Percentiles rank a stretch among this genome's conserved stretches.
These are phyloP conservation scores for Enteromius viviparus DNA, from an alignment of 2,797 vertebrate genomes.

Conservation along the genomic window DNA sequence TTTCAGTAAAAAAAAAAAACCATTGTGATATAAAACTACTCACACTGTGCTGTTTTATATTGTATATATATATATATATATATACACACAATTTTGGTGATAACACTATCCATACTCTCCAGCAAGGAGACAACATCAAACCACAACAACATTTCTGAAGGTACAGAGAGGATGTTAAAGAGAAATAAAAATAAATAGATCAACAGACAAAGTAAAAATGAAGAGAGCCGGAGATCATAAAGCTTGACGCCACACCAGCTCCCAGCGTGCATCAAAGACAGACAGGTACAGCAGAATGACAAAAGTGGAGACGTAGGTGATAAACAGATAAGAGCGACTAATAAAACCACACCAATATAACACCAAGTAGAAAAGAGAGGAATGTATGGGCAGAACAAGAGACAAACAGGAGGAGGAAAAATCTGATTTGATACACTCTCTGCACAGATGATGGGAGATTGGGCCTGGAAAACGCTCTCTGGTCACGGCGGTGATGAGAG, in stretches of 20 bases:
- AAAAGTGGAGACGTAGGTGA: conserved; percentile 24
- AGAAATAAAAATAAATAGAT: conserved; percentile 39
- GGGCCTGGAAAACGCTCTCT: conserved; percentile 15
- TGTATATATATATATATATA: no score
- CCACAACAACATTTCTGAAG: background rate
- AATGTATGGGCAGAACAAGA: conserved; percentile 32
- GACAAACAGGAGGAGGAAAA: conserved; percentile 46
- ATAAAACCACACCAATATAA: conserved; percentile 37
- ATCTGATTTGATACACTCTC: conserved; percentile 57
- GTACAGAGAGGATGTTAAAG: background rate
- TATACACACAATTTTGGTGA: background rate
- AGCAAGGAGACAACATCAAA: background rate
- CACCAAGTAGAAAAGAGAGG: conserved; percentile 26
- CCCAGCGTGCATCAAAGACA: conserved; percentile 31
- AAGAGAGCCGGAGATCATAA: conserved; percentile 32
- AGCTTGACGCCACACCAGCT: background rate
- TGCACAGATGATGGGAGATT: conserved; percentile 56
- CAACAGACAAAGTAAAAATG: conserved; percentile 15
- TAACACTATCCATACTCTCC: background rate
- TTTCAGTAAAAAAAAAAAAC: background rate
- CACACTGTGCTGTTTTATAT: background rate
- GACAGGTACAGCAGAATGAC: conserved; percentile 9
- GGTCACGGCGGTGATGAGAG: conserved; percentile 43
- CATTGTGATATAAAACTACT: background rate
- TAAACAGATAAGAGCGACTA: conserved; percentile 18